phyloP scores from a whole-genome alignment of 1,140 invertebrate species.

The Holcopasites calliopsidis region DNA sequence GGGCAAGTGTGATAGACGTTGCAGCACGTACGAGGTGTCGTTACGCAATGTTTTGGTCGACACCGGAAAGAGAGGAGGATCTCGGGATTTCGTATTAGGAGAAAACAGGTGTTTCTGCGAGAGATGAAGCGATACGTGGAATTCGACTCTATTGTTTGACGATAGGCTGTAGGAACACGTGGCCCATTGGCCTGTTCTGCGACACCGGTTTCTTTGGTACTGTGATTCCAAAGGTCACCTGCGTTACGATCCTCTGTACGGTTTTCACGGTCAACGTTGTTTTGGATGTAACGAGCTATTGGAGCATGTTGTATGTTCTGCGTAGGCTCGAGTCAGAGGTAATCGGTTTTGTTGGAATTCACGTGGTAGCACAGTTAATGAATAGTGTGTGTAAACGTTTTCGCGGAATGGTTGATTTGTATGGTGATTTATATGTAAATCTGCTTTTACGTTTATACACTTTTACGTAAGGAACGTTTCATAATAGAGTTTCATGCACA shows the following conservation, averaged over 20 bases:
- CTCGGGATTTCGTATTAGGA: too few relatives aligned
- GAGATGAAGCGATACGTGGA: background rate
- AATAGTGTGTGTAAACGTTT: too few relatives aligned
- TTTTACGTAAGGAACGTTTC: too few relatives aligned
- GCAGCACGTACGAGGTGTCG: background rate
- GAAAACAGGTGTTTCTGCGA: background rate
- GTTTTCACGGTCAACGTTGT: background rate
- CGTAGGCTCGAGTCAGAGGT: background rate
- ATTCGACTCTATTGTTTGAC: background rate
- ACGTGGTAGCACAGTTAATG: conserved; percentile 5
- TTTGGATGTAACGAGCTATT: too few relatives aligned
- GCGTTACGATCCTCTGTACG: background rate
- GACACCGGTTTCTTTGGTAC: conserved; percentile 1
- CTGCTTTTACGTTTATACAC: too few relatives aligned
- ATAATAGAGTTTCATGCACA: too few relatives aligned
- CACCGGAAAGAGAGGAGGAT: background rate
- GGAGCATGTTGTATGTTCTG: too few relatives aligned
- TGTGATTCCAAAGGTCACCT: background rate
- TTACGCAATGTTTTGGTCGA: background rate
- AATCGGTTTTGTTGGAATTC: background rate
- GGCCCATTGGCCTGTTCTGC: conserved; percentile 3
- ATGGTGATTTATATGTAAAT: too few relatives aligned
- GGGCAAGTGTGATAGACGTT: background rate
- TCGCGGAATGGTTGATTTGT: too few relatives aligned
- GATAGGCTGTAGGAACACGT: conserved; percentile 7